Percentiles rank a stretch among this genome's conserved stretches.
Conservation (phyloP, 2,797 vertebrate genomes). For the Oophaga sylvatica region DNA sequence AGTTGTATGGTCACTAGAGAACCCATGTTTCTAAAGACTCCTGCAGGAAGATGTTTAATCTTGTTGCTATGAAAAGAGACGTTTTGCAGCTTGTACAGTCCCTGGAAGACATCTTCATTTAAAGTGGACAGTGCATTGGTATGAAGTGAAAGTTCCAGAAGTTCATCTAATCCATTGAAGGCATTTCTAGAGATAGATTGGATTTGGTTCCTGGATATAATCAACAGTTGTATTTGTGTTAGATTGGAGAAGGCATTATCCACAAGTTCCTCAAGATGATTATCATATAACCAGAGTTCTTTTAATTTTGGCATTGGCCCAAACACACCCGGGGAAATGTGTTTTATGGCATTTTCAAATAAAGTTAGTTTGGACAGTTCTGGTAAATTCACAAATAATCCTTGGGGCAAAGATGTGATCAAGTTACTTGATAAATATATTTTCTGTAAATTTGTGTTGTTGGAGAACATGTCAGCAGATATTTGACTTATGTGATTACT, state of each 20-base stretch:
- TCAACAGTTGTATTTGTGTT: constrained; percentile 80
- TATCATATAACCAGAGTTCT: constrained; percentile 91
- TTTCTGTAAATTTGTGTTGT: constrained; percentile 80
- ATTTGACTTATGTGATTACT: constrained; percentile 83
- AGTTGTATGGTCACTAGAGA: constrained; percentile 80
- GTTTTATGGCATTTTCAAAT: constrained; percentile 82
- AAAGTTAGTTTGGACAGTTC: constrained; percentile 82
- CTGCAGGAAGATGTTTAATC: constrained; percentile 75
- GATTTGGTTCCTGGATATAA: constrained; percentile 88
- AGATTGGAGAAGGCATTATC: constrained; percentile 83
- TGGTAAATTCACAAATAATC: constrained; percentile 81
- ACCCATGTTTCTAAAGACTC: constrained; percentile 75
- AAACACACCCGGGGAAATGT: constrained; percentile 78
- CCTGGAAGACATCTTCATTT: constrained; percentile 76
- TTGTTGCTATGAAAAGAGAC: constrained; percentile 89
- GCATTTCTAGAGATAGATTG: constrained; percentile 73
- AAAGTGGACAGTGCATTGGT: constrained; percentile 80
- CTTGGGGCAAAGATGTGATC: constrained; percentile 78
- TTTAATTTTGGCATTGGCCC: constrained; percentile 79
- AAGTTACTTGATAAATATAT: constrained; percentile 88
- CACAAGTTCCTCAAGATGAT: constrained; percentile 79
- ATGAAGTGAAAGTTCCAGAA: constrained; percentile 88
- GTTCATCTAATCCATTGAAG: constrained; percentile 80
- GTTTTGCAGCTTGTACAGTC: constrained; percentile 80
- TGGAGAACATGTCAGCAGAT: constrained; percentile 78